Evolutionary conservation across 2,888 invertebrate species (phyloP).

Genomic region (Euproctis similis): DNA sequence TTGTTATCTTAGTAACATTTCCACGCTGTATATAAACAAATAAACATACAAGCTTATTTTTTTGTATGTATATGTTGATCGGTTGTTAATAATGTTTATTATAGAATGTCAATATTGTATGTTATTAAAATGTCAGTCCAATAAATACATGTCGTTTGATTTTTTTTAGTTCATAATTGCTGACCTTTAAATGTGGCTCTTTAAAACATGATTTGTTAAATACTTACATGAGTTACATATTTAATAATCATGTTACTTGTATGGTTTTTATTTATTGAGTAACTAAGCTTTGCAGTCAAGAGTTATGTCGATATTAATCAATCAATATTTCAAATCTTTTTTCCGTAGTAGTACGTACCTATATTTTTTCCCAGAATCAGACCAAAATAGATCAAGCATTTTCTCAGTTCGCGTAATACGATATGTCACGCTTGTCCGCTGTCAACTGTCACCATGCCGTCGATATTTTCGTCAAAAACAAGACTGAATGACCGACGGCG

Average conservation of each 20-base stretch:
- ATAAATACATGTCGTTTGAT: conserved; percentile 15
- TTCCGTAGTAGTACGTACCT: no score
- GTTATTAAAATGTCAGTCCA: conserved; percentile 35
- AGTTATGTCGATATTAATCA: no score
- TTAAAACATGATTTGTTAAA: no score
- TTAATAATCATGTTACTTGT: no score
- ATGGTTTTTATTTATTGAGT: no score
- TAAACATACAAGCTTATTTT: conserved; percentile 32
- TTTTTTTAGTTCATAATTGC: conserved; percentile 13
- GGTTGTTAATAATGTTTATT: conserved; percentile 35
- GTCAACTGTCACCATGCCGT: conserved; percentile 50
- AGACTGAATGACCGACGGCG: conserved; percentile 27
- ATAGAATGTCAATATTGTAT: conserved; percentile 29
- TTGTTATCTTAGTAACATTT: conserved; percentile 33
- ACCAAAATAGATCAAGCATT: conserved; percentile 45
- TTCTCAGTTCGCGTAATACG: conserved; percentile 52
- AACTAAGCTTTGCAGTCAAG: no score
- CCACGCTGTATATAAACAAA: conserved; percentile 49
- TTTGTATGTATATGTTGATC: conserved; percentile 44
- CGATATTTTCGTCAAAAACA: conserved; percentile 55
- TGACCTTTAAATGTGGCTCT: conserved; percentile 27
- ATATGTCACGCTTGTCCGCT: conserved; percentile 56
- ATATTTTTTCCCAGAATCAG: conserved; percentile 35
- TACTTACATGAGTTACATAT: no score
- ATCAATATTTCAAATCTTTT: no score